Base-by-base conservation (phyloP, 1,140 invertebrate species). In the Chymomyza costata region DNA sequence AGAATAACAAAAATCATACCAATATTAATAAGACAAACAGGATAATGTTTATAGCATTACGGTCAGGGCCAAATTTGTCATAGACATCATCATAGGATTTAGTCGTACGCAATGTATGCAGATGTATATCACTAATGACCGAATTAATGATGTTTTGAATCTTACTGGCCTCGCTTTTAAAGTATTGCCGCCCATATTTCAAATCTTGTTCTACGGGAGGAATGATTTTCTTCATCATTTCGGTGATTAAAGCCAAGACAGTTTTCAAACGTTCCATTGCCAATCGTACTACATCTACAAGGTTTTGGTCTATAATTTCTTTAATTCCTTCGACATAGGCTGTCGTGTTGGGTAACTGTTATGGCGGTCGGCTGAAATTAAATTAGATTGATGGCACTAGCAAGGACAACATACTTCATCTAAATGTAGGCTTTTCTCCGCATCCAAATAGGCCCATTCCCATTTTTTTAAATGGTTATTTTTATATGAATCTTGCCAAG, bases 371-470 rank as follows among this genome's bases (percentile, higher is more conserved):
- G n/a, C n/a, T n/a, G n/a, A n/a, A 7, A 13, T 5, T 3, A 0
- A 0, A 5, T 1, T 5, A 25, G 1, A 18, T 17, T 18, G 39
- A 6, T 19, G 0, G 16, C 3, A 6, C 0, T 0, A 2, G n/a
- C 0, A 6, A 1, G 28, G 7, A 2, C 1, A 11, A n/a, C 15
- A 6, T 47, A 74, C 70, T n/a, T 8, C 28, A 35, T 78, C 71
- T 6, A 52, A 31, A 35, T 78, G 73, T 16, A 78, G 34, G 5
- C 73, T 80, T 2, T 1, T 13, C 0, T 65, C 76, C 3, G 17
- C 31, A 65, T 90, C 88, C 16, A 93, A 86, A 49, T 87, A 86
- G 18, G 89, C 88, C 43, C 92, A 89, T 70, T 91, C 89, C 62
- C 39, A 55, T 14, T 15, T 91, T 89, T 41, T 90, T 89, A 68